Base-by-base conservation (phyloP, 1,140 invertebrate genomes). In the Colletes gigas region DNA sequence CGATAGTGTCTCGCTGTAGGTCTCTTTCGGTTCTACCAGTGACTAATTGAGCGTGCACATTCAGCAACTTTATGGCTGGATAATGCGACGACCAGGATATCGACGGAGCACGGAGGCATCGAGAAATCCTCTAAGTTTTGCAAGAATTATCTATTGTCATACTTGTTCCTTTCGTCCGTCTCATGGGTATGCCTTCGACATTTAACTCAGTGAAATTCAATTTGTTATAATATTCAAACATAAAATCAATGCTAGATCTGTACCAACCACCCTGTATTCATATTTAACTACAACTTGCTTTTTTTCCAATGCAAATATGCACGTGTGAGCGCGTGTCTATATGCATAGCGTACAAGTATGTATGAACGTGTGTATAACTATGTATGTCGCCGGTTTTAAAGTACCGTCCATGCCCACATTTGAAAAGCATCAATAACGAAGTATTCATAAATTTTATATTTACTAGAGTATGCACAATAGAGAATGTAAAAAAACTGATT, bases 21-120 rank as follows among this genome's bases (percentile, higher is more conserved):
- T 60, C 63, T 80, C n/a, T 66, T 74, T 67, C 62, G 72, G 75
- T 67, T 55, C 78, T 80, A 75, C 55, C 72, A 75, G 72, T 80
- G 78, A 80, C 71, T 80, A 80, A 80, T 75, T 80, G 72, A 80
- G 15, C 72, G 78, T 80, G 78, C 71, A 80, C 65, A 68, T 80
- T 67, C 63, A 74, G 72, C 54, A 19, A 75, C 41, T 75, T 60
- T 80, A 67, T 67, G 72, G 72, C 78, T 54, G 78, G 63, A 80
- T 63, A 68, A 80, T 74, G 78, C 47, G 21, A 41, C 77, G 52
- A 66, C 60, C 70, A 73, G 70, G 77, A 79, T 79, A 73, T 75
- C 50, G 14, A 21, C 62, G 21, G 30, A 17, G 47, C 12, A 21
- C 54, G 12, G 30, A 67, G 44, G 44, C 54, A 19, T n/a, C 54